These are phyloP conservation scores for Xiphophorus maculatus DNA, from an alignment of 2,113 vertebrate genomes.

Conservation along the genomic window DNA sequence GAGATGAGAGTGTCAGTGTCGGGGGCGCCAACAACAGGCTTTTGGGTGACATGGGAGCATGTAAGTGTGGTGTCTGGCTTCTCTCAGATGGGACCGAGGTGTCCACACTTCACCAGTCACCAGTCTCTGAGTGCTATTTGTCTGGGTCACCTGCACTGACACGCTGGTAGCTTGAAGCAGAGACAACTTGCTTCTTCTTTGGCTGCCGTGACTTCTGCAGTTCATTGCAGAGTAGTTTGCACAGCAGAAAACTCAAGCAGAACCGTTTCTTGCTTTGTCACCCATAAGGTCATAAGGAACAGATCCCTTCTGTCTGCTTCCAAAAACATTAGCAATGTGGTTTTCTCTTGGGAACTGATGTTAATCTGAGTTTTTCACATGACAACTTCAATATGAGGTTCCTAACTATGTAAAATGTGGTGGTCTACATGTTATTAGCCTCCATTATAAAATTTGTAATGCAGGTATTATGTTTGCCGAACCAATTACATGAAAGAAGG, in stretches of 20 bases:
- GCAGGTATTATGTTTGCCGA: neutral
- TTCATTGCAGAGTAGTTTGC: too few species aligned
- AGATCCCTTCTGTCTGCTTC: too few species aligned
- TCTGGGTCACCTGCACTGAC: slow-evolving; percentile 47
- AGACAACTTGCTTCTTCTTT: neutral
- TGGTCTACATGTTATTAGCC: neutral
- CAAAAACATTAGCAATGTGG: too few species aligned
- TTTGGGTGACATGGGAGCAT: slow-evolving; percentile 53
- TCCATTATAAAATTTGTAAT: neutral
- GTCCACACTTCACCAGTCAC: slow-evolving; percentile 65
- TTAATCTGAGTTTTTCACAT: too few species aligned
- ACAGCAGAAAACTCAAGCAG: too few species aligned
- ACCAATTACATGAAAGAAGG: neutral
- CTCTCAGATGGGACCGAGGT: slow-evolving; percentile 58
- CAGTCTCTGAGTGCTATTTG: slow-evolving; percentile 38
- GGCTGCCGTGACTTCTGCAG: too few species aligned
- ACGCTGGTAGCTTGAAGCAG: slow-evolving; percentile 12
- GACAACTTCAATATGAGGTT: too few species aligned
- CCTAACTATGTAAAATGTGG: neutral
- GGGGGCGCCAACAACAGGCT: slow-evolving; percentile 56
- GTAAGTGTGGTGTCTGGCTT: slow-evolving; percentile 61
- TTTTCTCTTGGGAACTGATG: too few species aligned
- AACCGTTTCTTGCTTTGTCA: too few species aligned
- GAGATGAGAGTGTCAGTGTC: slow-evolving; percentile 64
- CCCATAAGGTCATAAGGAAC: too few species aligned